Conservation (phyloP, 2,888 invertebrate genomes). For the Cerceris ruficornis region DNA sequence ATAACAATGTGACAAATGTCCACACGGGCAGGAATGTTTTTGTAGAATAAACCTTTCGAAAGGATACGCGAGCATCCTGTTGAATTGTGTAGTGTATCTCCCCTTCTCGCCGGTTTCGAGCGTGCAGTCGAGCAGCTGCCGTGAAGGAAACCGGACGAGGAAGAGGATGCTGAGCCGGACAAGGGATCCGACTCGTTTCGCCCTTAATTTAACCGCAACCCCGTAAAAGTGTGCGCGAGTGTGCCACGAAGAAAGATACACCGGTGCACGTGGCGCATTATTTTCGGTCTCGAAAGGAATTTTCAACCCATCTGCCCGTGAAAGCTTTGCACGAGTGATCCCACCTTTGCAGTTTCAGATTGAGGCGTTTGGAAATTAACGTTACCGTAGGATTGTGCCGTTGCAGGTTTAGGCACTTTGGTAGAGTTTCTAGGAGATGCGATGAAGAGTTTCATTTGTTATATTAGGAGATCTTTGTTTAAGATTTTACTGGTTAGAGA, state of each 20-base stretch:
- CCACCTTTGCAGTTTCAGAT: no score
- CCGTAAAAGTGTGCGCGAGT: slow-evolving; percentile 30
- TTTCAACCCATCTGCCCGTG: slow-evolving; percentile 12
- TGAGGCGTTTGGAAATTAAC: no score
- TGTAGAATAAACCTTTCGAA: slow-evolving; percentile 35
- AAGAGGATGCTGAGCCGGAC: slow-evolving; percentile 42
- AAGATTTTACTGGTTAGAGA: no score
- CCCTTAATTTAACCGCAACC: slow-evolving; percentile 48
- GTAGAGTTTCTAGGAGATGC: no score
- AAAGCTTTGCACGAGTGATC: no score
- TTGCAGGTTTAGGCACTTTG: no score
- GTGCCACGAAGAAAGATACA: slow-evolving; percentile 9
- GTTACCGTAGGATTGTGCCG: no score
- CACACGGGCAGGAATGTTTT: slow-evolving; percentile 11
- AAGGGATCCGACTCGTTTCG: slow-evolving; percentile 36
- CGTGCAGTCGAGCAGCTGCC: slow-evolving; percentile 47
- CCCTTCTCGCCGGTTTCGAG: neutral
- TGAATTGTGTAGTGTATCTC: slow-evolving; percentile 23
- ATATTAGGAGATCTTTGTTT: no score
- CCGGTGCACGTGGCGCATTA: slow-evolving; percentile 43
- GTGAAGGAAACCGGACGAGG: slow-evolving; percentile 50
- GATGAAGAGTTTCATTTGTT: no score
- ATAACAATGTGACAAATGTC: slow-evolving; percentile 3
- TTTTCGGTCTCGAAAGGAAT: slow-evolving; percentile 27
- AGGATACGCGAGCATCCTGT: slow-evolving; percentile 57